Conservation (phyloP, 1,140 invertebrate genomes). For the Anastrepha ludens region DNA sequence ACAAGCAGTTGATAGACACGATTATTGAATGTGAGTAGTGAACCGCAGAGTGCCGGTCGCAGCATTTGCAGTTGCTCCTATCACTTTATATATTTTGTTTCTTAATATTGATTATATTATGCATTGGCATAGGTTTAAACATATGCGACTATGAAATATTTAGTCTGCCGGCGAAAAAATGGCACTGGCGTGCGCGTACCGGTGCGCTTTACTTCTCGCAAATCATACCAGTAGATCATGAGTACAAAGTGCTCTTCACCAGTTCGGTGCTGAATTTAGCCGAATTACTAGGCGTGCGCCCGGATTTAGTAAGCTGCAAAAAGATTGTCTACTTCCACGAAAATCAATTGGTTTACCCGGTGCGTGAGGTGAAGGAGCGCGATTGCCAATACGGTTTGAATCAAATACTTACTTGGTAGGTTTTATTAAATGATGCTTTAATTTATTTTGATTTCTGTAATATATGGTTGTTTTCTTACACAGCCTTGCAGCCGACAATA, state of each 20-base stretch:
- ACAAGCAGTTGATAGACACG: conserved; percentile 80
- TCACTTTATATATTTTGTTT: not conserved
- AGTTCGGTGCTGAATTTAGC: conserved; percentile 85
- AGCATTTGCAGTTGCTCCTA: not conserved
- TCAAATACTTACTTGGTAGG: conserved; percentile 83
- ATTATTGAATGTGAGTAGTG: conserved; percentile 74
- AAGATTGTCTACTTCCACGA: conserved; percentile 89
- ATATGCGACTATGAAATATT: conserved; percentile 74
- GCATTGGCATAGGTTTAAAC: conserved; percentile 64
- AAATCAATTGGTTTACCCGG: conserved; percentile 86
- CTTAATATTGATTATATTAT: conserved; percentile 42
- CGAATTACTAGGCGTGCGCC: conserved; percentile 81
- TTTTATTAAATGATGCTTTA: not conserved
- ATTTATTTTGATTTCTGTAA: not conserved
- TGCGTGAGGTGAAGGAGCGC: conserved; percentile 79
- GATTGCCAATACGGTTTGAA: conserved; percentile 88
- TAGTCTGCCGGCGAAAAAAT: conserved; percentile 83
- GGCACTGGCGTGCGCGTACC: conserved; percentile 86
- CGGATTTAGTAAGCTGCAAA: conserved; percentile 77
- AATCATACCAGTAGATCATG: conserved; percentile 77
- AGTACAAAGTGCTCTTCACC: conserved; percentile 79
- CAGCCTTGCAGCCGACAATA: conserved; percentile 82
- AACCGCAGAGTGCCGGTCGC: not conserved
- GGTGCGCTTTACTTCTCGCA: conserved; percentile 80
- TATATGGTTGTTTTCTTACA: conserved; percentile 65